Evolutionary conservation across 2,797 vertebrate genomes (phyloP).

Genomic region (Peromyscus attwateri): DNA sequence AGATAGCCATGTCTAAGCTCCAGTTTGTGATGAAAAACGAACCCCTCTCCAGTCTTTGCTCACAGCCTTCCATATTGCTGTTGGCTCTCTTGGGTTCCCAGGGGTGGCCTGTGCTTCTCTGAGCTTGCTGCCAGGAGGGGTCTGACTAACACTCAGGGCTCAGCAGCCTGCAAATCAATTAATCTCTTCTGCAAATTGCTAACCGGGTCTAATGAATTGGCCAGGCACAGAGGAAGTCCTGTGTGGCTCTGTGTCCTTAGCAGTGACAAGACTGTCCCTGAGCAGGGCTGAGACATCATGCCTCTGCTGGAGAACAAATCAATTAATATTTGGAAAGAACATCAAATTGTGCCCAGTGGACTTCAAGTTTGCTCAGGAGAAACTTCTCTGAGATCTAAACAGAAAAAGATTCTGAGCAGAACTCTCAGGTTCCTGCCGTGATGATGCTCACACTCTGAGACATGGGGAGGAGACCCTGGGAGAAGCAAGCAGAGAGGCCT

Average conservation of each 20-base stretch:
- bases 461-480: fast-evolving
- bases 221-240: conserved; percentile 48
- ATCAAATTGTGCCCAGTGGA: conserved; percentile 65
- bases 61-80: background rate
- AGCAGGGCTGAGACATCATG: conserved; percentile 44
- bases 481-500: background rate
- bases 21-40: background rate
- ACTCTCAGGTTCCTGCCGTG: background rate
- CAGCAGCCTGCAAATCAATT: conserved; percentile 66
- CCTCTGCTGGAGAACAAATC: conserved; percentile 59
- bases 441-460: background rate
- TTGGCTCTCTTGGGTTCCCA: background rate
- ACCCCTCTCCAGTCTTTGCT: background rate
- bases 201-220: conserved; percentile 50
- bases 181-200: conserved; percentile 64
- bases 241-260: background rate
- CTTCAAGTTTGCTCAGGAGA: conserved; percentile 59
- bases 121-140: conserved; percentile 12
- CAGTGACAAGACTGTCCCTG: conserved; percentile 10
- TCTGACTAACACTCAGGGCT: conserved; percentile 16
- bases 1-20: background rate
- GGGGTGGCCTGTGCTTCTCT: background rate
- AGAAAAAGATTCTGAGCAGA: background rate
- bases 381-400: conserved; percentile 41
- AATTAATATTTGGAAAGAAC: conserved; percentile 70